phyloP scores from a whole-genome alignment of 2,888 invertebrate genomes.

The Ochropleura plecta region DNA sequence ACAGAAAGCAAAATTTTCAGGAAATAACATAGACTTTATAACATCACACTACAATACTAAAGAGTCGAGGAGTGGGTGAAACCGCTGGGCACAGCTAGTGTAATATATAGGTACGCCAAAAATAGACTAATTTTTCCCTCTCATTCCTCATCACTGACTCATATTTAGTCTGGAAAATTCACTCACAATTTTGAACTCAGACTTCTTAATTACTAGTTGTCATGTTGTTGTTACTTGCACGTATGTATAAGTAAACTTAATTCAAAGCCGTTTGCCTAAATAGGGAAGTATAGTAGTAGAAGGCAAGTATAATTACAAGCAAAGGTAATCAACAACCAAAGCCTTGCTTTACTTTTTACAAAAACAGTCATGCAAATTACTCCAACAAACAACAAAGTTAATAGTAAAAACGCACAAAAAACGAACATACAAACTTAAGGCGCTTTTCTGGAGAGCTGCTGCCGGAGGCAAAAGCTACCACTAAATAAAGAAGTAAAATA shows the following conservation, averaged over 20 bases:
- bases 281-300: no score
- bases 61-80: no score
- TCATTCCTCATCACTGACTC: no score
- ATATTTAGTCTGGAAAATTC: no score
- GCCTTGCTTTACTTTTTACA: conserved; percentile 36
- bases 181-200: background rate
- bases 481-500: conserved; percentile 12
- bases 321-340: conserved; percentile 33
- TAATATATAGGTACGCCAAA: no score
- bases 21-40: no score
- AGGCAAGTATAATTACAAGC: conserved; percentile 19
- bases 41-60: no score
- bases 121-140: no score
- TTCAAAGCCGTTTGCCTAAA: background rate
- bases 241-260: background rate
- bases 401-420: conserved; percentile 54
- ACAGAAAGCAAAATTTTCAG: no score
- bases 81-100: no score
- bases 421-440: conserved; percentile 51
- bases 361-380: conserved; percentile 40
- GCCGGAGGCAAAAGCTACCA: conserved; percentile 52
- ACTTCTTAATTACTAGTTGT: background rate
- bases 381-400: conserved; percentile 46
- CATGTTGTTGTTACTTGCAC: background rate
- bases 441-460: conserved; percentile 34